Evolutionary conservation across 2,113 vertebrate genomes (phyloP).

Genomic region (Ptilorrhoa leucosticta): DNA sequence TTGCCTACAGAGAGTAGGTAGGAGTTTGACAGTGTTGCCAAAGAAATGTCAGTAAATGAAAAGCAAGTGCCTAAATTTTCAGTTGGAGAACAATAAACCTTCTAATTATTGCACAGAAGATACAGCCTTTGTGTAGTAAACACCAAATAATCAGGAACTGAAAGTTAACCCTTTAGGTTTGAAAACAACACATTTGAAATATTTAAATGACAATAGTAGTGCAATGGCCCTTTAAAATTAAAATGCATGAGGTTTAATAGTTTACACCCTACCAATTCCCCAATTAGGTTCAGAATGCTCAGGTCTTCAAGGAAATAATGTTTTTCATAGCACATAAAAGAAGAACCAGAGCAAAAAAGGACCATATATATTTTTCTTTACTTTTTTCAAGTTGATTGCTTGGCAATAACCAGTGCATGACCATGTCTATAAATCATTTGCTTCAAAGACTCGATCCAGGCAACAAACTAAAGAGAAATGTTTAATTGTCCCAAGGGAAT

Average conservation of each 20-base stretch:
- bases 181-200: background rate
- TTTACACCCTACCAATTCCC: background rate
- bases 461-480: background rate
- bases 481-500: background rate
- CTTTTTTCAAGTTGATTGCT: background rate
- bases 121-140: slow-evolving; percentile 11
- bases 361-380: background rate
- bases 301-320: background rate
- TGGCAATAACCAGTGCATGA: background rate
- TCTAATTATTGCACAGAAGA: slow-evolving; percentile 47
- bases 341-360: background rate
- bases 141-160: background rate
- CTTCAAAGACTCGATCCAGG: background rate
- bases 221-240: background rate
- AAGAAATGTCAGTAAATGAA: slow-evolving; percentile 63
- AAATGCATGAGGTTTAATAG: background rate
- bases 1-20: slow-evolving; percentile 58
- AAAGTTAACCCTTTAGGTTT: background rate
- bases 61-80: slow-evolving; percentile 49
- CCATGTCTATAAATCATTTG: background rate
- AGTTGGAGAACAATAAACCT: slow-evolving; percentile 26
- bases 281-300: background rate
- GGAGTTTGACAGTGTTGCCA: slow-evolving; percentile 60
- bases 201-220: background rate
- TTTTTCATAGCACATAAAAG: background rate